These are phyloP conservation scores for Drosophila subpulchrella DNA, from an alignment of 1,140 invertebrate genomes.

Conservation along the genomic window DNA sequence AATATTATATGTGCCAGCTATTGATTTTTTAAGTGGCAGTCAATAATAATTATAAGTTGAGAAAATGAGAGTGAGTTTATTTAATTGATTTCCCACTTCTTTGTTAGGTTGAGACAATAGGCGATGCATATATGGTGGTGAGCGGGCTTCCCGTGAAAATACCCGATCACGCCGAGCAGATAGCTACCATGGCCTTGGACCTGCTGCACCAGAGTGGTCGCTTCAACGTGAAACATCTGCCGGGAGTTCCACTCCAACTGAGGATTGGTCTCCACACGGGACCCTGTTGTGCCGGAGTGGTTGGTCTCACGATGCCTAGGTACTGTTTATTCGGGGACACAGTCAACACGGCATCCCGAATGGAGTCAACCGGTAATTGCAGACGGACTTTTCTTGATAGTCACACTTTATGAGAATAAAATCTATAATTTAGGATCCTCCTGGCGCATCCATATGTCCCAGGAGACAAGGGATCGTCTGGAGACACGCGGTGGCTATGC, in stretches of 20 bases:
- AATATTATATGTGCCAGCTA: no score
- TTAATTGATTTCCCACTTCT: background rate
- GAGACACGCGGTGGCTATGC: conserved; percentile 91
- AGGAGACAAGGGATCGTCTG: conserved; percentile 90
- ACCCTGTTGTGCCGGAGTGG: conserved; percentile 93
- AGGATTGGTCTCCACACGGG: conserved; percentile 94
- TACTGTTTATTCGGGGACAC: conserved; percentile 97
- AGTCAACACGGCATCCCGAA: conserved; percentile 94
- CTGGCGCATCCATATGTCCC: conserved; percentile 93
- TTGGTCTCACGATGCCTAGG: conserved; percentile 94
- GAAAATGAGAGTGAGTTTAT: background rate
- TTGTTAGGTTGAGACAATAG: conserved; percentile 95
- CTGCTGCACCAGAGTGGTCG: conserved; percentile 93
- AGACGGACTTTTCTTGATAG: background rate
- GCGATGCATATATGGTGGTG: conserved; percentile 97
- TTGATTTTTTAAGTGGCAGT: no score
- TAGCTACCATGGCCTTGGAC: conserved; percentile 95
- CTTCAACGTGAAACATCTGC: conserved; percentile 94
- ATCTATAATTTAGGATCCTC: conserved; percentile 87
- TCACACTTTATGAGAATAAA: background rate
- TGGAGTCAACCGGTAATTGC: conserved; percentile 94
- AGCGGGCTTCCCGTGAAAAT: conserved; percentile 93
- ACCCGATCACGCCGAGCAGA: conserved; percentile 90
- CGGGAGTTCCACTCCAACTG: conserved; percentile 90
- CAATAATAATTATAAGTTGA: no score